Evolutionary conservation across 2,888 invertebrate genomes (phyloP).

Genomic region (Lamellibrachia satsuma): DNA sequence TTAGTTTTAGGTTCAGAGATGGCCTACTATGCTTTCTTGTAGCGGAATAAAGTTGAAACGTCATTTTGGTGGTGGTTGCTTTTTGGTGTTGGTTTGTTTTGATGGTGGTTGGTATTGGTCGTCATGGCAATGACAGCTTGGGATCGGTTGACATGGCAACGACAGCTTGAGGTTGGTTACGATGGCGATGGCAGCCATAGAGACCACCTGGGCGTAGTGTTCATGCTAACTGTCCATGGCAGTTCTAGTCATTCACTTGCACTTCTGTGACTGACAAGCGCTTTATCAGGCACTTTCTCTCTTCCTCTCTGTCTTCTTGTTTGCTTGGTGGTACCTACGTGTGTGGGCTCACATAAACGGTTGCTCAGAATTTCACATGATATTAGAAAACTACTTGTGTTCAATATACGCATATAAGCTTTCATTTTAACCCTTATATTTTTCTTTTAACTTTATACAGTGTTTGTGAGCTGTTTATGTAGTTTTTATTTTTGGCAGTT

Average conservation of each 20-base stretch:
- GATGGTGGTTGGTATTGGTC: constrained; percentile 5
- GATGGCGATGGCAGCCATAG: background rate
- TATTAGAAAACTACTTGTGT: constrained; percentile 13
- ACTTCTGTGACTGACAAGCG: background rate
- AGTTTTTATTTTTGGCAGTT: constrained; percentile 3
- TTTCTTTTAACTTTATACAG: constrained; percentile 17
- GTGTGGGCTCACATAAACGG: background rate
- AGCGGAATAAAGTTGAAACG: constrained; percentile 10
- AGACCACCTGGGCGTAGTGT: constrained; percentile 8
- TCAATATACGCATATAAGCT: background rate
- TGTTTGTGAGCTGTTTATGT: constrained; percentile 5
- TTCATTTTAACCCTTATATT: background rate
- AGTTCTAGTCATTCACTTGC: constrained; percentile 5
- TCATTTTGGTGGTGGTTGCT: constrained; percentile 5
- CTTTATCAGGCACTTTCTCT: constrained; percentile 20
- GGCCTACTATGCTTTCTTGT: background rate
- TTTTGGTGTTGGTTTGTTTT: constrained; percentile 13
- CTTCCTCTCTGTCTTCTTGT: background rate
- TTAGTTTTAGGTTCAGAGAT: background rate
- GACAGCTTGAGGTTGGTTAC: background rate
- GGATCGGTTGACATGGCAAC: background rate
- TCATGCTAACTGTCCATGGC: background rate
- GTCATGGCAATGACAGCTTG: background rate
- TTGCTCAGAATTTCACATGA: constrained; percentile 13
- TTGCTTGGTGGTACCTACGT: background rate